A percentile compares a stretch with the other conserved stretches of the same genome.
Conservation (phyloP, 2,888 invertebrate genomes). For the Margaritifera margaritifera region DNA sequence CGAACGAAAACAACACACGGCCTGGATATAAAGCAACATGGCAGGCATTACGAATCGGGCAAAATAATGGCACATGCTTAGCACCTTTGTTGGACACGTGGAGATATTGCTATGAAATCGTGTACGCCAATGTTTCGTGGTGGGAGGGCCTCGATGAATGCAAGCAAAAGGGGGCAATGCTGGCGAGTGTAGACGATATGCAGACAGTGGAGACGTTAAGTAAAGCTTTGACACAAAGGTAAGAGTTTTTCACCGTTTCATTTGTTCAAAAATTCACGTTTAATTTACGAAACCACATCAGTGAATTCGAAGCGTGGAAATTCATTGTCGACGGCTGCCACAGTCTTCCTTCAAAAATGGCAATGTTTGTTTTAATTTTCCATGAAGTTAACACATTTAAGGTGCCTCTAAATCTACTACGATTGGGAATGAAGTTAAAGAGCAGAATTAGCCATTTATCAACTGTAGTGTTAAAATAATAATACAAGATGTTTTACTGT, state of each 20-base stretch:
- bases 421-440: too few species aligned
- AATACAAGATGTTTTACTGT: too few species aligned
- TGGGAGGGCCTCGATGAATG: constrained; percentile 40
- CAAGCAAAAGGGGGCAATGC: constrained; percentile 31
- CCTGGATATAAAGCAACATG: constrained; percentile 45
- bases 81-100: constrained; percentile 23
- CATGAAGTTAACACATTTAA: too few species aligned
- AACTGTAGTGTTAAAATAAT: too few species aligned
- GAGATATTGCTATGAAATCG: constrained; percentile 36
- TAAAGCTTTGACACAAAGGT: constrained; percentile 33
- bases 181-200: constrained; percentile 35
- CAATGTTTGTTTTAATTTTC: too few species aligned
- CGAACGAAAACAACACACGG: constrained; percentile 29
- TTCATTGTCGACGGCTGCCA: too few species aligned
- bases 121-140: constrained; percentile 36
- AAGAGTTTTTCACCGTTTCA: constrained; percentile 1
- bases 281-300: background rate
- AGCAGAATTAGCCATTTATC: too few species aligned
- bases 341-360: too few species aligned
- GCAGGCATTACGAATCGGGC: constrained; percentile 11
- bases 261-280: background rate
- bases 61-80: constrained; percentile 15
- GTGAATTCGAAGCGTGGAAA: too few species aligned
- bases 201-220: constrained; percentile 32
- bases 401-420: too few species aligned